phyloP scores from a whole-genome alignment of 1,140 invertebrate genomes.

The Platorchestia sp. region DNA sequence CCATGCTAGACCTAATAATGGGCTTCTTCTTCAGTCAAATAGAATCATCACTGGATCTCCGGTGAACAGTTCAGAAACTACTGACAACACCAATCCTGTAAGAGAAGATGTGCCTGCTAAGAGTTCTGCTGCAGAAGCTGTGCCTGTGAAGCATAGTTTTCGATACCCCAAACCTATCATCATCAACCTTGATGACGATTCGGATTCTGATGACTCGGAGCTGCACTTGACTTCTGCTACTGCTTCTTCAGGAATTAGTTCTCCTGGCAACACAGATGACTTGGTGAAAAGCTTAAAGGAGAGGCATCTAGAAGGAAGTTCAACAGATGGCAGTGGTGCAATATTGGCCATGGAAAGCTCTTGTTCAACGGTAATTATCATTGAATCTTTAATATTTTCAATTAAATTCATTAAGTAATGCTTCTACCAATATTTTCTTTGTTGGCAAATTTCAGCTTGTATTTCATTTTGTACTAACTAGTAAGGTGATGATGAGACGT shows the following conservation, averaged over 20 bases:
- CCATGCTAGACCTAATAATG: not conserved
- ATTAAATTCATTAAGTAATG: not conserved
- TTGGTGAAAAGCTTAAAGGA: not conserved
- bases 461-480: no score
- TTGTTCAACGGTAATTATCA: not conserved
- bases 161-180: conserved; percentile 31
- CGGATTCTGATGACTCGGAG: conserved; percentile 12
- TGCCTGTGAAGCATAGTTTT: not conserved
- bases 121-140: not conserved
- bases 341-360: not conserved
- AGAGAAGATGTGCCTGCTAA: not conserved
- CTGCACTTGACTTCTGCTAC: not conserved
- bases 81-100: not conserved
- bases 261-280: not conserved
- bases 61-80: not conserved
- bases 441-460: not conserved
- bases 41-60: not conserved
- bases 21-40: not conserved
- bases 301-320: not conserved
- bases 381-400: not conserved
- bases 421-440: not conserved
- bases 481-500: no score
- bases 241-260: not conserved
- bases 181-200: conserved; percentile 20
- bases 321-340: not conserved